A percentile compares a stretch with the other conserved stretches of the same genome.
Evolutionary conservation across 1,140 invertebrate species (phyloP).

Genomic region (Drosophila rufa): DNA sequence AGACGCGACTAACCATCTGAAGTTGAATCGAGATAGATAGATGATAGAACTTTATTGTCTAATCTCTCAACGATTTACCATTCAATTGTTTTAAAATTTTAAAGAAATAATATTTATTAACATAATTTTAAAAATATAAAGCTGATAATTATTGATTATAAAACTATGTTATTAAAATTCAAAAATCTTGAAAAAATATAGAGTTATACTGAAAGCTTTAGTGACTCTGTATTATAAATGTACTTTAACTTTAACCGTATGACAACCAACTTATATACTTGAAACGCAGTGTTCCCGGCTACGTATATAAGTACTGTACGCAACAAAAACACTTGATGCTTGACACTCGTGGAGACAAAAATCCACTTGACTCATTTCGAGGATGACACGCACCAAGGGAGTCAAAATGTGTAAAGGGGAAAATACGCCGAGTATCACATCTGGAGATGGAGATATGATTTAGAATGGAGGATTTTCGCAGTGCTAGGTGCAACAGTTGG

Average conservation of each 20-base stretch:
- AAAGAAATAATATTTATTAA: too few species aligned
- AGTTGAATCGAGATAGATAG: too few species aligned
- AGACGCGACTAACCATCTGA: too few species aligned
- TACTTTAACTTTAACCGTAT: neutral
- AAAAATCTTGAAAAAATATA: neutral
- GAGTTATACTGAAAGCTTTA: neutral
- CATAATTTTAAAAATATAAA: too few species aligned
- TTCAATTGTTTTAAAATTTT: too few species aligned
- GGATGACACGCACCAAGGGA: constrained; percentile 12
- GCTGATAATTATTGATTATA: too few species aligned
- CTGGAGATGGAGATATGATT: constrained; percentile 12
- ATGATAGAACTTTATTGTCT: too few species aligned
- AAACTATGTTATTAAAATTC: too few species aligned
- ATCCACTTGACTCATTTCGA: constrained; percentile 23
- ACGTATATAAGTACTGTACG: constrained; percentile 2
- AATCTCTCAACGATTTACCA: too few species aligned
- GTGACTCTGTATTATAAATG: neutral
- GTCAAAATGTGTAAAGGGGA: too few species aligned
- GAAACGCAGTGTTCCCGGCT: constrained; percentile 15
- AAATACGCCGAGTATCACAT: constrained; percentile 3
- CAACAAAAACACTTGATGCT: constrained; percentile 37
- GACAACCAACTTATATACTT: neutral
- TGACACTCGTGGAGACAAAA: constrained; percentile 34
- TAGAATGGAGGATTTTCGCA: neutral
- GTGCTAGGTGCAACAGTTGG: constrained; percentile 25